Percentiles rank a stretch among this genome's conserved stretches.
Evolutionary conservation across 2,113 vertebrate genomes (phyloP).

Genomic region (Sus scrofa): T2T-Sscrofa CM000817.6:145915001-145915500

Average conservation of each 20-base stretch:
- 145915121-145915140: background rate
- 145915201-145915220: background rate
- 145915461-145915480: too few relatives aligned
- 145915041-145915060: slow-evolving; percentile 55
- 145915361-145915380: too few relatives aligned
- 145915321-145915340: too few relatives aligned
- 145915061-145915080: slow-evolving; percentile 23
- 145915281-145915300: background rate
- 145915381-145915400: too few relatives aligned
- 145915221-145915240: slow-evolving; percentile 17
- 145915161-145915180: background rate
- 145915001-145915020: slow-evolving; percentile 29
- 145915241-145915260: background rate
- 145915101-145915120: background rate
- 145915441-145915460: too few relatives aligned
- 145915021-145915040: slow-evolving; percentile 13
- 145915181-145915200: background rate
- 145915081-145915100: slow-evolving; percentile 61
- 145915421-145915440: too few relatives aligned
- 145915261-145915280: background rate
- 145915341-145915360: too few relatives aligned
- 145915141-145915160: background rate
- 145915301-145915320: too few relatives aligned
- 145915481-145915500: too few relatives aligned
- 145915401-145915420: too few relatives aligned